Percentiles rank a stretch among this genome's conserved stretches.
Conservation (phyloP, 2,888 invertebrate species). For the Sesamia inferens region DNA sequence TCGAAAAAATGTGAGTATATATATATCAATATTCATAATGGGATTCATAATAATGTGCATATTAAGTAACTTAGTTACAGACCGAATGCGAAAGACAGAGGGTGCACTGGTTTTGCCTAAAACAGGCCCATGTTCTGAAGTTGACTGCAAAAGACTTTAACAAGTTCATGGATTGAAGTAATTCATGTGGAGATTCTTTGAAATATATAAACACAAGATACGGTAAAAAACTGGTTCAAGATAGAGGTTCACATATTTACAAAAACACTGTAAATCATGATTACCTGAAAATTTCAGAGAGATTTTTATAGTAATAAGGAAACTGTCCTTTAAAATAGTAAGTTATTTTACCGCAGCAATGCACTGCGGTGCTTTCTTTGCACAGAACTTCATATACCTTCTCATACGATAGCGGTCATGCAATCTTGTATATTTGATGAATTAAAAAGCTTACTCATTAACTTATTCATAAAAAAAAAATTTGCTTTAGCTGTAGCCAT, state of each 20-base stretch:
- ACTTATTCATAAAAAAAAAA: conserved; percentile 11
- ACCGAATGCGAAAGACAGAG: too few relatives aligned
- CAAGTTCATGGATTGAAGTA: too few relatives aligned
- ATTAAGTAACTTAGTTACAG: not conserved
- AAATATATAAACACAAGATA: not conserved
- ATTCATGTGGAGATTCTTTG: too few relatives aligned
- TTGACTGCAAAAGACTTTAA: too few relatives aligned
- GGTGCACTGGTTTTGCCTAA: too few relatives aligned
- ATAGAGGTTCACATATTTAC: not conserved
- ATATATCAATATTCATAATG: not conserved
- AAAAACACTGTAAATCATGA: conserved; percentile 13
- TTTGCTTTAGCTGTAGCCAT: conserved; percentile 2
- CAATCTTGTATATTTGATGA: conserved; percentile 11
- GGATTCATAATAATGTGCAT: not conserved
- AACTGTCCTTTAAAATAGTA: conserved; percentile 46
- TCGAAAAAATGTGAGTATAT: not conserved
- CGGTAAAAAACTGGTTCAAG: not conserved
- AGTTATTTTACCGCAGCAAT: conserved; percentile 46
- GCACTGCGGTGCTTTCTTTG: conserved; percentile 46
- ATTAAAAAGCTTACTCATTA: conserved; percentile 11
- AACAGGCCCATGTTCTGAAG: too few relatives aligned
- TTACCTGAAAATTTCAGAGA: conserved; percentile 19
- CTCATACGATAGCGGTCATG: conserved; percentile 33
- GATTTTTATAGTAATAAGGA: conserved; percentile 31
- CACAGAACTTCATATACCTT: conserved; percentile 41